Base-by-base conservation (phyloP, 2,888 invertebrate species). In the Cosmia pyralina region DNA sequence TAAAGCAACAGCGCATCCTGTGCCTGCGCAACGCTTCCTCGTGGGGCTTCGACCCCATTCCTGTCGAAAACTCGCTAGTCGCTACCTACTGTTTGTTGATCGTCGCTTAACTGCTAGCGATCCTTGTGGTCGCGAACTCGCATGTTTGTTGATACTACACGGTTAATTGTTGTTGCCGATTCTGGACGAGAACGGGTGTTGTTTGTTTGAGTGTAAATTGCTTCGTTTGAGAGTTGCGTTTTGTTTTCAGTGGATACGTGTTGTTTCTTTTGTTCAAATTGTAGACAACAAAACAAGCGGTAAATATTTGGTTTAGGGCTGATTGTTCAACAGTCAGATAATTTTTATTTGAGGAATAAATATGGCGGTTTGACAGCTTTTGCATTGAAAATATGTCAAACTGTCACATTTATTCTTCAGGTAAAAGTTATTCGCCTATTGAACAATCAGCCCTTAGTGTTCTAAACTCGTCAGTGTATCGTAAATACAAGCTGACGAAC, bases 11-110 rank as follows among this genome's bases (percentile, higher is more conserved):
- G 77, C 59, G 59, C 67, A 86, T 85, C 79, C 84, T 82, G 74
- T 60, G 70, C 55, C 81, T 80, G 86, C 84, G 86, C 76, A 84
- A 72, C 68, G 78, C 76, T 86, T 86, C 86, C 88, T 84, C 77
- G 48, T 69, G 48, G 76, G 78, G 77, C 82, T 84, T 72, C 86
- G 85, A 86, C 85, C 86, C 84, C 75, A 73, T 81, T 83, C 66
- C 67, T 79, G 50, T 19, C 67, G 62, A 74, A 44, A 55, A 53
- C 46, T 53, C 64, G 53, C 62, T 17, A 19, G 28, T 48, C 19
- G 28, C 28, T 58, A n/a, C 46, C 62, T 64, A 72, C 65, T 69
- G 65, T 71, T 71, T 65, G 60, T 70, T 62, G 38, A 65, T 73
- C 38, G 34, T 69, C 52, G 70, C 19, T 65, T 15, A 6, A 50